Evolutionary conservation across 2,888 invertebrate genomes (phyloP), one percentile per base, ranked within the genome.

Genomic region (Xestobium rufovillosum): DNA sequence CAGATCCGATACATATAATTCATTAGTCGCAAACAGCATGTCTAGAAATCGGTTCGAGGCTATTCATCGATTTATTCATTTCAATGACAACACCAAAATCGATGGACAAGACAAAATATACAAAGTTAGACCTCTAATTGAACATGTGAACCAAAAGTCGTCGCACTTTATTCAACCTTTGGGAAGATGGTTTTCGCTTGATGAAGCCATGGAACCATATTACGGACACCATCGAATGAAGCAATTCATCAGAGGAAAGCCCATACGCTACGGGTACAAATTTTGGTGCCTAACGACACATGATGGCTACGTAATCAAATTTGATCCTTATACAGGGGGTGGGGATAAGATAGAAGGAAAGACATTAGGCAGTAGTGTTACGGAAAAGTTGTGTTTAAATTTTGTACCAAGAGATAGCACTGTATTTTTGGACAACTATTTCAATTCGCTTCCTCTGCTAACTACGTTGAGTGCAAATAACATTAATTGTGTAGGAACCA

Each of bases 151-250:
- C 31, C 26, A 19, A 4, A 29, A 19, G 16, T 47, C 30, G 37
- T 29, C 32, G 26, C 12, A 41, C 16, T 16, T 32, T 11, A 29
- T 28, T 15, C 19, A 34, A 26, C 45, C 42, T 3, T 30, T 46
- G 11, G 42, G 45, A 19, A 33, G 27, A 23, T 41, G 26, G 14
- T 48, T 49, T 46, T 49, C 43, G 8, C 2, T 50, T 17, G 41
- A 48, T 39, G 45, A 50, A 41, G 48, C 41, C 9, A 49, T 49
- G 45, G 45, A 46, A 34, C 48, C 48, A 6, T 50, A 51, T 34
- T 49, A 47, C 36, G 45, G 48, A 3, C 44, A 40, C 26, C 42
- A 50, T 37, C 41, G 35, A 36, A 50, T 49, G 43, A 53, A 54
- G 41, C 53, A 55, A 45, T 50, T 48, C 33, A 48, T 47, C n/a